These are phyloP conservation scores for Megalonaias nervosa DNA, from an alignment of 1,140 invertebrate species.

Conservation along the genomic window DNA sequence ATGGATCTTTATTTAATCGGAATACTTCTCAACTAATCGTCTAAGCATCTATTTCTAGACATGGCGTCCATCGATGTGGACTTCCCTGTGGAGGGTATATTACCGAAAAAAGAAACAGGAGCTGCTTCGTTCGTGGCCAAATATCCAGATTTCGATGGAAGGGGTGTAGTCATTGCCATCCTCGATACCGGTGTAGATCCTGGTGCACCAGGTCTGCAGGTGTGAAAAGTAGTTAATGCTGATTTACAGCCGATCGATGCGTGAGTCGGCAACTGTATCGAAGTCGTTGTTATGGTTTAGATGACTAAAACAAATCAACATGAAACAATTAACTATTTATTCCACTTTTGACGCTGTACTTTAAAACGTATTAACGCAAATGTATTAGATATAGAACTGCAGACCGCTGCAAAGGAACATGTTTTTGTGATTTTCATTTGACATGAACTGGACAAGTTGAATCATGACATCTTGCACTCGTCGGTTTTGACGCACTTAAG, in stretches of 20 bases:
- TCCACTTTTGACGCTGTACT: too few relatives aligned
- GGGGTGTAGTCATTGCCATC: slow-evolving; percentile 92
- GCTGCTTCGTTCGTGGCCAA: slow-evolving; percentile 90
- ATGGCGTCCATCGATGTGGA: slow-evolving; percentile 64
- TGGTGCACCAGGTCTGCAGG: slow-evolving; percentile 92
- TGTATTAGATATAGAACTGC: too few relatives aligned
- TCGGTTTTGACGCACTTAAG: too few relatives aligned
- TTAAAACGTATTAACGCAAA: too few relatives aligned
- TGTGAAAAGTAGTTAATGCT: slow-evolving; percentile 68
- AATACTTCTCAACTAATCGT: too few relatives aligned
- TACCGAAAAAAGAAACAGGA: slow-evolving; percentile 97
- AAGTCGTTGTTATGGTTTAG: background rate
- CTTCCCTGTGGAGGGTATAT: slow-evolving; percentile 68
- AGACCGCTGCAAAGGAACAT: too few relatives aligned
- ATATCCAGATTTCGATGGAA: slow-evolving; percentile 94
- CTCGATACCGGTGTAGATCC: slow-evolving; percentile 99
- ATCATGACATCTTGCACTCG: too few relatives aligned
- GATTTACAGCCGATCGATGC: background rate
- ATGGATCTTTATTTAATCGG: too few relatives aligned
- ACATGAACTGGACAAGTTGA: too few relatives aligned
- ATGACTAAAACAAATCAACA: too few relatives aligned
- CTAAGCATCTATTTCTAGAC: slow-evolving; percentile 9
- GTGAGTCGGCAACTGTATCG: background rate
- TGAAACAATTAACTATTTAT: too few relatives aligned
- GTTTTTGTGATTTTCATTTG: too few relatives aligned